Evolutionary conservation across 2,113 vertebrate genomes (phyloP).

Genomic region (Ochotona curzoniae): DNA sequence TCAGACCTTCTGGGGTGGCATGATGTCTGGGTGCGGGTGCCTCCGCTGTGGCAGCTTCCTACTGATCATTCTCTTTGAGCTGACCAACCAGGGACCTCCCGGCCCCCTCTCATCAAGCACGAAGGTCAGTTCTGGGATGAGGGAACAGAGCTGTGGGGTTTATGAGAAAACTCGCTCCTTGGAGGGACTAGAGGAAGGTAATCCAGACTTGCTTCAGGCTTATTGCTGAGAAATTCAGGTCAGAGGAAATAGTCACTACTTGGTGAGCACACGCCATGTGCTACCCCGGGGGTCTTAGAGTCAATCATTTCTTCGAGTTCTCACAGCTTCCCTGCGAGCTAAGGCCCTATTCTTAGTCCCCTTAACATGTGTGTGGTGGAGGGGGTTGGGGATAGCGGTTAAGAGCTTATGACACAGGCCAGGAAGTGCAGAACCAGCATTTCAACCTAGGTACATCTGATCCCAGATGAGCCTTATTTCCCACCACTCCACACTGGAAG

Average conservation of each 20-base stretch:
- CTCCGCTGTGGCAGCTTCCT: conserved; percentile 47
- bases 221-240: neutral
- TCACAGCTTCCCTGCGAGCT: neutral
- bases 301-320: conserved; percentile 44
- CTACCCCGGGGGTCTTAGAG: neutral
- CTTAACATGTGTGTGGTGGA: neutral
- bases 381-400: neutral
- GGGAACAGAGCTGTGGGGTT: conserved; percentile 15
- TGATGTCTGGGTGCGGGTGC: conserved; percentile 57
- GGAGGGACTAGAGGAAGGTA: neutral
- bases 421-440: conserved; percentile 11
- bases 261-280: conserved; percentile 3
- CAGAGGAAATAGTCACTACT: conserved; percentile 23
- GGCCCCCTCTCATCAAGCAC: neutral
- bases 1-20: conserved; percentile 44
- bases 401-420: neutral
- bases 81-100: conserved; percentile 46
- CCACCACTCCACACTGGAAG: neutral
- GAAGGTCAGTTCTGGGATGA: conserved; percentile 58
- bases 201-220: conserved; percentile 14
- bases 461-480: neutral
- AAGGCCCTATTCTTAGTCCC: neutral
- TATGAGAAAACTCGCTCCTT: conserved; percentile 44
- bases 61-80: conserved; percentile 40
- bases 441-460: conserved; percentile 13